These are phyloP conservation scores for Sylvilagus floridanus DNA, from an alignment of 2,797 vertebrate species.

Conservation along the genomic window DNA sequence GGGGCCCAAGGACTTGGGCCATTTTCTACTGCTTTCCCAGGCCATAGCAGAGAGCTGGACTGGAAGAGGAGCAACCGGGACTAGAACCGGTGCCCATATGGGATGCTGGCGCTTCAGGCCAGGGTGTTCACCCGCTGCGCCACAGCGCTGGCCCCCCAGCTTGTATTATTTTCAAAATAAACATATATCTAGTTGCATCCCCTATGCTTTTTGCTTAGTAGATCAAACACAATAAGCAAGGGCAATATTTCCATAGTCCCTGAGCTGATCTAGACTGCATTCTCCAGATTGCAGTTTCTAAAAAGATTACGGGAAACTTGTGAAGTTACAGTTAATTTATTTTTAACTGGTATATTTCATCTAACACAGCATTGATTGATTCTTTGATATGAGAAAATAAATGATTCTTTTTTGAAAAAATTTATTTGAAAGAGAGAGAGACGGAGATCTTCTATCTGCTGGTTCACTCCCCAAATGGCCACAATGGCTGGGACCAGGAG, in stretches of 20 bases:
- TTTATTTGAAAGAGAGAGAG: too few species aligned
- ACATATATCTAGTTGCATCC: not conserved
- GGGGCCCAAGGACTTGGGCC: too few species aligned
- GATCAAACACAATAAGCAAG: not conserved
- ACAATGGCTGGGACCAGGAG: too few species aligned
- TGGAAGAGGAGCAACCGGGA: too few species aligned
- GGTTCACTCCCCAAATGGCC: too few species aligned
- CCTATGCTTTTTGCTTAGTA: not conserved
- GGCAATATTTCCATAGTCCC: not conserved
- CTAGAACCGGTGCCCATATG: too few species aligned
- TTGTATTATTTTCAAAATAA: constrained; percentile 51
- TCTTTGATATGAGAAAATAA: constrained; percentile 2
- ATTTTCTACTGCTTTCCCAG: too few species aligned
- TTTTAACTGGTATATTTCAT: not conserved
- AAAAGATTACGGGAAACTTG: not conserved
- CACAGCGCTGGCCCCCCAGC: too few species aligned
- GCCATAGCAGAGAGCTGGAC: too few species aligned
- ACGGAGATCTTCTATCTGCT: too few species aligned
- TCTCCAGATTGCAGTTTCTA: not conserved
- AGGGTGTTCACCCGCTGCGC: too few species aligned
- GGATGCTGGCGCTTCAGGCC: too few species aligned
- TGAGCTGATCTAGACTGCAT: not conserved
- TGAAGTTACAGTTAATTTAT: not conserved
- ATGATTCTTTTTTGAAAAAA: not conserved
- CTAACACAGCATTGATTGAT: not conserved